Evolutionary conservation across 2,888 invertebrate species (phyloP), one percentile per base, ranked within the genome.

Genomic region (Agrochola macilenta): DNA sequence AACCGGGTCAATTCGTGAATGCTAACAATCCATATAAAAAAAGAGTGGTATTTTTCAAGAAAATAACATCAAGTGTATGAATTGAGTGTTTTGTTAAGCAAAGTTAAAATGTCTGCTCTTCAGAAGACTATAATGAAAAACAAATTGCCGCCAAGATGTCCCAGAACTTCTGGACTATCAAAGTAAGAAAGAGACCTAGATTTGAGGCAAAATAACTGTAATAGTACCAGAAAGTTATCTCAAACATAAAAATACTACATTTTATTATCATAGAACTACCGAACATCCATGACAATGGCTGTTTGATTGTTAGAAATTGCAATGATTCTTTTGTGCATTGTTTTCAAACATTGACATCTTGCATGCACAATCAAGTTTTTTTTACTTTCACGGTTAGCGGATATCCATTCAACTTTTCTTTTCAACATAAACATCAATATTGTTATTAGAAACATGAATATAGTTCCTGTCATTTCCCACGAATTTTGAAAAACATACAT

Each of bases 61-160:
- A 64, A 73, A 69, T 54, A 76, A 52, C 57, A 54, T 30, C 23
- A n/a, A 69, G 64, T 65, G 20, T 30, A 54, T 69, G 26, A 64
- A 39, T 64, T n/a, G 52, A 71, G 69, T 61, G 65, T 39, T 72
- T 61, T 23, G 12, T 4, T 30, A 26, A 54, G 12, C 71, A n/a
- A 72, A 61, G n/a, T 70, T 54, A 63, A 83, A 58, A 98, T 98
- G 98, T 98, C 98, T 75, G 97, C 97, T 79, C 96, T 98, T 87
- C 98, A 98, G 92, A 98, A 97, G 92, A 97, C 97, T 90, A 97
- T 98, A 82, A 94, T 98, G 90, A 98, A 98, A 93, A 97, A 97
- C 84, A 98, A 97, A 93, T 93, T 98, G 86, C 98, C 98, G 86
- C 98, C 98, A 71, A 94, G 93, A 88, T 95, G 93, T 87, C 97